Percentiles rank a stretch among this genome's conserved stretches.
phyloP scores from a whole-genome alignment of 2,113 vertebrate genomes.

The Tichodroma muraria region DNA sequence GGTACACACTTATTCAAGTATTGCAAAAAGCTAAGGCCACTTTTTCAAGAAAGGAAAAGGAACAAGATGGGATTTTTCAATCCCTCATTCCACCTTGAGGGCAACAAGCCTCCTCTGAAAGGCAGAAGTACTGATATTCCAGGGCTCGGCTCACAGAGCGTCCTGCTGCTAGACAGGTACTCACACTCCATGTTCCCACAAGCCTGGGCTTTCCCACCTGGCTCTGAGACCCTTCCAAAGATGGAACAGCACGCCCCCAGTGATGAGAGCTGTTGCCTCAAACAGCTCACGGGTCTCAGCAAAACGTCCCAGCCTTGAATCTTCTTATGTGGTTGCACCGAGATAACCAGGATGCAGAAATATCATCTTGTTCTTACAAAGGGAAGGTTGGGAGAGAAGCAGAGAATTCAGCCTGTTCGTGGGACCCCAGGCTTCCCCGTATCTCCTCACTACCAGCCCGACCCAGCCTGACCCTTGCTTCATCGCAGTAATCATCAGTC shows the following conservation, averaged over 20 bases:
- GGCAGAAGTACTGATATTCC: slow-evolving; percentile 24
- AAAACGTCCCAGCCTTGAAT: slow-evolving; percentile 24
- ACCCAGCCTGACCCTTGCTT: not conserved
- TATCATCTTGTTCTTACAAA: not conserved
- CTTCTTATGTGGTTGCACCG: not conserved
- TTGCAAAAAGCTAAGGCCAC: slow-evolving; percentile 85
- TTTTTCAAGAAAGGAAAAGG: slow-evolving; percentile 76
- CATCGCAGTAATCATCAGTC: not conserved
- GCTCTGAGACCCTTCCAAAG: slow-evolving; percentile 31
- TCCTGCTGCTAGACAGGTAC: slow-evolving; percentile 33
- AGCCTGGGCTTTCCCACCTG: slow-evolving; percentile 46
- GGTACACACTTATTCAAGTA: slow-evolving; percentile 80
- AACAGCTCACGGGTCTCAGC: slow-evolving; percentile 39
- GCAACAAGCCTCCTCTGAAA: slow-evolving; percentile 60
- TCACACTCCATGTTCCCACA: slow-evolving; percentile 6
- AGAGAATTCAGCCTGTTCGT: not conserved
- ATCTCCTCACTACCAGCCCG: not conserved
- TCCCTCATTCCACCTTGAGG: slow-evolving; percentile 58
- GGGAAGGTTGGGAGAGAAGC: not conserved
- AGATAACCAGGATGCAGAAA: not conserved
- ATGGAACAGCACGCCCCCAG: slow-evolving; percentile 28
- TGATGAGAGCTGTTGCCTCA: not conserved
- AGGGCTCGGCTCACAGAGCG: slow-evolving; percentile 43
- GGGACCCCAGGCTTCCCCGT: not conserved
- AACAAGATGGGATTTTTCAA: slow-evolving; percentile 64